These are phyloP conservation scores for Aramus guarauna DNA, from an alignment of 2,113 vertebrate species.

Conservation along the genomic window DNA sequence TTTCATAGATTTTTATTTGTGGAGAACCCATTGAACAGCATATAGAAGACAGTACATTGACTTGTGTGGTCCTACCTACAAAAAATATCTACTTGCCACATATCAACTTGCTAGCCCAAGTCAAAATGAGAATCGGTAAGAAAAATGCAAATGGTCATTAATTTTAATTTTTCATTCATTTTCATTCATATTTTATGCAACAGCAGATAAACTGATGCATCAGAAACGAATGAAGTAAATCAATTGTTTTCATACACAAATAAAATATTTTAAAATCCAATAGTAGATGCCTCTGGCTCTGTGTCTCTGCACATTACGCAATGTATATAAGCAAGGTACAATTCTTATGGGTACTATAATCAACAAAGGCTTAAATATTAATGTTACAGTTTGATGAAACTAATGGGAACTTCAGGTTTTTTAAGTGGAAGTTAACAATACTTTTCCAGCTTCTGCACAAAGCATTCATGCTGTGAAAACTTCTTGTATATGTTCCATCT, in stretches of 20 bases:
- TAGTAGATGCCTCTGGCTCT: background rate
- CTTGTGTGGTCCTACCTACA: slow-evolving; percentile 54
- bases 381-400: background rate
- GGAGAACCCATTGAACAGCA: slow-evolving; percentile 73
- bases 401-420: background rate
- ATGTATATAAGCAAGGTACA: background rate
- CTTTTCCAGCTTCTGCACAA: background rate
- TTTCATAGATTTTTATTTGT: slow-evolving; percentile 76
- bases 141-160: background rate
- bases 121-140: slow-evolving; percentile 86
- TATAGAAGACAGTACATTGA: slow-evolving; percentile 59
- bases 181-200: background rate
- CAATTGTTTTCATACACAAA: background rate
- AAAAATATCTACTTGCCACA: slow-evolving; percentile 88
- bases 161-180: background rate
- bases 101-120: slow-evolving; percentile 79
- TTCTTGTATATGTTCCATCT: background rate
- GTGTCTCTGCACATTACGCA: background rate
- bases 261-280: background rate
- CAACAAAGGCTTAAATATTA: background rate
- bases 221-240: background rate
- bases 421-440: background rate
- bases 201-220: background rate
- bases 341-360: background rate
- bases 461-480: background rate